Conservation (phyloP, 2,113 vertebrate genomes). For the Arothron firmamentum region DNA sequence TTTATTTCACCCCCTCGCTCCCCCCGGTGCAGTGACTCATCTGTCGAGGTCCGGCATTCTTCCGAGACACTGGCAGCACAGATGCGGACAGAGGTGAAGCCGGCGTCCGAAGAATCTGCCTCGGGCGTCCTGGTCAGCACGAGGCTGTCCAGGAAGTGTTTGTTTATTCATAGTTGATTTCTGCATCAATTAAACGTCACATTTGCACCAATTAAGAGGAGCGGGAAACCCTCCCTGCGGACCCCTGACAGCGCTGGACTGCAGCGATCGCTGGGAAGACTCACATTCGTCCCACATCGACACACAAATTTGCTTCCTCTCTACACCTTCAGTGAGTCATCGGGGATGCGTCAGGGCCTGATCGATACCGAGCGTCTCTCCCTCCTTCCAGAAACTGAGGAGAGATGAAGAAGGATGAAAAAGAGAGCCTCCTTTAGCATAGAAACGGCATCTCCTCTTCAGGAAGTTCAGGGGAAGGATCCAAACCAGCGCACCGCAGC, state of each 20-base stretch:
- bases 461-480: too few relatives aligned
- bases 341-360: slow-evolving; percentile 54
- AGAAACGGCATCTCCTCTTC: too few relatives aligned
- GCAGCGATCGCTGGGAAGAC: slow-evolving; percentile 23
- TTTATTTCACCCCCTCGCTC: slow-evolving; percentile 5
- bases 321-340: slow-evolving; percentile 52
- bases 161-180: too few relatives aligned
- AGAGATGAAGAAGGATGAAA: background rate
- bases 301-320: slow-evolving; percentile 9
- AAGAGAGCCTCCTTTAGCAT: slow-evolving; percentile 1
- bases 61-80: slow-evolving; percentile 18
- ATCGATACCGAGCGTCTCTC: slow-evolving; percentile 57
- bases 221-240: slow-evolving; percentile 2
- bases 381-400: background rate
- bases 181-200: background rate
- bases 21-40: slow-evolving; percentile 46
- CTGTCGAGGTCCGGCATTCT: slow-evolving; percentile 35
- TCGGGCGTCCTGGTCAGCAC: too few relatives aligned
- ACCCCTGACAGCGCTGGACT: slow-evolving; percentile 16
- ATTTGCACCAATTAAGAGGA: background rate
- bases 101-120: background rate
- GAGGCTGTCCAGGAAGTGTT: too few relatives aligned
- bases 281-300: slow-evolving; percentile 7
- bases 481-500: background rate
- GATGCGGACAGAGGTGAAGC: slow-evolving; percentile 2